Conservation (phyloP, 2,113 vertebrate genomes). For the Axis porcinus region DNA sequence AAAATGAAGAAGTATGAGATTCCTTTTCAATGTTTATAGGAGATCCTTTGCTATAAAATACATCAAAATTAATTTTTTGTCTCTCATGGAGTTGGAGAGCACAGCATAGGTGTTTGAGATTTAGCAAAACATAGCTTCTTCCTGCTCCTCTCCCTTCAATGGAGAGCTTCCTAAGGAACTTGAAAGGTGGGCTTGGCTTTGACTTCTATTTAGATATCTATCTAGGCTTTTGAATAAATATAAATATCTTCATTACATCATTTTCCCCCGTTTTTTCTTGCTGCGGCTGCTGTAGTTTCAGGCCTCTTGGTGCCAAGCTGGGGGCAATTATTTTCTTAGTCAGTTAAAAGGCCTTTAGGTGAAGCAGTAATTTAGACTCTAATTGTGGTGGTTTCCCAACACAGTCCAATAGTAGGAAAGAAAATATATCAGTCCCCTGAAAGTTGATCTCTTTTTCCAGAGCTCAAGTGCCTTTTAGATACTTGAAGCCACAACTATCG, state of each 20-base stretch:
- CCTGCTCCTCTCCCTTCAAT: background rate
- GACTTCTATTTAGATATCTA: background rate
- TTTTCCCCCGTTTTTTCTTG: background rate
- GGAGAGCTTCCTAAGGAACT: background rate
- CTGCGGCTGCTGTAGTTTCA: background rate
- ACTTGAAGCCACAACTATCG: background rate
- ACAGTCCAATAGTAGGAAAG: background rate
- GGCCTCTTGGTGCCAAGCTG: background rate
- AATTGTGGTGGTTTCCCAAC: background rate
- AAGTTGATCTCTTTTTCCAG: constrained; percentile 18
- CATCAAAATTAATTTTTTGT: background rate
- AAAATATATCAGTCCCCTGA: constrained; percentile 23
- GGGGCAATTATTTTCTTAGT: constrained; percentile 47
- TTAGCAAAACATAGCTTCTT: background rate
- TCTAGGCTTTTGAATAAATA: background rate
- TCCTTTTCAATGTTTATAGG: background rate
- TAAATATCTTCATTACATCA: background rate
- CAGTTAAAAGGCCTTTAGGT: constrained; percentile 26
- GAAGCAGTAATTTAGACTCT: constrained; percentile 13
- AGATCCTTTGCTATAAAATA: background rate
- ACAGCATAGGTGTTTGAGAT: background rate
- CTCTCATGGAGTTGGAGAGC: background rate
- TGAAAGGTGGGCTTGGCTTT: background rate
- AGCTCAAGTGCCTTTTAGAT: background rate
- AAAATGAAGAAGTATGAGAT: background rate